phyloP scores from a whole-genome alignment of 2,888 invertebrate genomes.

The Argyresthia albistria region DNA sequence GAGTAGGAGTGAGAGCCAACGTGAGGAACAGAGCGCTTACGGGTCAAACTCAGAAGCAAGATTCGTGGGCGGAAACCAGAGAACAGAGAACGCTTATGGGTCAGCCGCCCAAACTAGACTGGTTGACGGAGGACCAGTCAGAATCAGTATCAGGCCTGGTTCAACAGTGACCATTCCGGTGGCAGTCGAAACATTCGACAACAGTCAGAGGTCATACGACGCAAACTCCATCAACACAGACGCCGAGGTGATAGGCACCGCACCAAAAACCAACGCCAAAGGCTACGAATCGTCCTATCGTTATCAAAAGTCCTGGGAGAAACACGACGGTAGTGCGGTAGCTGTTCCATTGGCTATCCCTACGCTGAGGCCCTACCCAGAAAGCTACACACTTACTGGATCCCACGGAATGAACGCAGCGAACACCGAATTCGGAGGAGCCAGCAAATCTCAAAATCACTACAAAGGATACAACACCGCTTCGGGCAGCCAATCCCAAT shows the following conservation, averaged over 20 bases:
- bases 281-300: slow-evolving; percentile 54
- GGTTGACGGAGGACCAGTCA: slow-evolving; percentile 20
- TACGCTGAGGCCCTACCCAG: slow-evolving; percentile 29
- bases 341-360: slow-evolving; percentile 22
- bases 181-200: slow-evolving; percentile 21
- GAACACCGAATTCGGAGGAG: slow-evolving; percentile 11
- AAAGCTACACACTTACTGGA: slow-evolving; percentile 25
- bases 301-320: slow-evolving; percentile 61
- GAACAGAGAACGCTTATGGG: neutral
- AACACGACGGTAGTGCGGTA: slow-evolving; percentile 20
- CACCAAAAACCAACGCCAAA: slow-evolving; percentile 23
- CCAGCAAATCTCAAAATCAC: slow-evolving; percentile 19
- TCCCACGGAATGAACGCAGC: slow-evolving; percentile 14
- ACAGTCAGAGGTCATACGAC: slow-evolving; percentile 15
- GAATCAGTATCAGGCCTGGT: slow-evolving; percentile 44
- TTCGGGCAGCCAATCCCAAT: slow-evolving; percentile 14
- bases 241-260: slow-evolving; percentile 27
- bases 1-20: too few species aligned
- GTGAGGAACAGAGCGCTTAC: too few species aligned
- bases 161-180: slow-evolving; percentile 40
- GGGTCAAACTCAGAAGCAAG: too few species aligned
- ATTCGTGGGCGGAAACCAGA: too few species aligned
- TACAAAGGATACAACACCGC: too few species aligned
- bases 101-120: slow-evolving; percentile 11
- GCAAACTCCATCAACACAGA: slow-evolving; percentile 32